Evolutionary conservation across 2,797 vertebrate species (phyloP).

Genomic region (Typhlichthys eigenmanni): DNA sequence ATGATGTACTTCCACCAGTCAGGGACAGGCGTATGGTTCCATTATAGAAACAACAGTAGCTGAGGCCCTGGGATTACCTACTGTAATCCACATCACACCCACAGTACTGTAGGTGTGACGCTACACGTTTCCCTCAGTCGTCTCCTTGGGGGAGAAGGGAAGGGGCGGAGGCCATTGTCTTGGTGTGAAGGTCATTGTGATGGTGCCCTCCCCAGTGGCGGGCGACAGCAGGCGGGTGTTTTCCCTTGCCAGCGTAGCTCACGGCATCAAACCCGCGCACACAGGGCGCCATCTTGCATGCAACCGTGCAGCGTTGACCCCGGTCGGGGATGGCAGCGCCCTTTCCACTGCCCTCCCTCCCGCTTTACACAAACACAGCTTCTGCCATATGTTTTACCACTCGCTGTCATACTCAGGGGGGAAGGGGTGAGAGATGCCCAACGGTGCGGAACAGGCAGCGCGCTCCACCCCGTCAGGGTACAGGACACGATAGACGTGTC

Average conservation of each 20-base stretch:
- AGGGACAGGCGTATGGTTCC: background rate
- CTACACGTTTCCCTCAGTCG: too few relatives aligned
- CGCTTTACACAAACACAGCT: slow-evolving; percentile 11
- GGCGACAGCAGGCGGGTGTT: slow-evolving; percentile 6
- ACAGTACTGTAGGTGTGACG: too few relatives aligned
- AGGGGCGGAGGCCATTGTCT: slow-evolving; percentile 16
- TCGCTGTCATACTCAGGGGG: slow-evolving; percentile 49
- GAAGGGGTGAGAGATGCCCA: slow-evolving; percentile 58
- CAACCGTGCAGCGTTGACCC: slow-evolving; percentile 39
- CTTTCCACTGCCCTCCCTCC: slow-evolving; percentile 7
- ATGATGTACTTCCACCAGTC: background rate
- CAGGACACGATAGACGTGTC: slow-evolving; percentile 35
- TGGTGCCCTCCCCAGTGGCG: slow-evolving; percentile 30
- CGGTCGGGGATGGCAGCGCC: slow-evolving; percentile 22
- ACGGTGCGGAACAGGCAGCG: slow-evolving; percentile 47
- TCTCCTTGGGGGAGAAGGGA: too few relatives aligned
- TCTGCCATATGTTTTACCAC: slow-evolving; percentile 51
- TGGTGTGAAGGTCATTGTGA: slow-evolving; percentile 70
- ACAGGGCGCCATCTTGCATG: slow-evolving; percentile 36
- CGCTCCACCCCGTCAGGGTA: slow-evolving; percentile 57
- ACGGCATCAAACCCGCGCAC: slow-evolving; percentile 17
- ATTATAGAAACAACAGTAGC: too few relatives aligned
- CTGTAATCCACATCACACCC: too few relatives aligned
- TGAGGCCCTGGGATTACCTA: too few relatives aligned
- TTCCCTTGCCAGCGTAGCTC: slow-evolving; percentile 14